A percentile compares a stretch with the other conserved stretches of the same genome.
phyloP scores from a whole-genome alignment of 2,797 vertebrate species.

The Babyrousa celebensis region DNA sequence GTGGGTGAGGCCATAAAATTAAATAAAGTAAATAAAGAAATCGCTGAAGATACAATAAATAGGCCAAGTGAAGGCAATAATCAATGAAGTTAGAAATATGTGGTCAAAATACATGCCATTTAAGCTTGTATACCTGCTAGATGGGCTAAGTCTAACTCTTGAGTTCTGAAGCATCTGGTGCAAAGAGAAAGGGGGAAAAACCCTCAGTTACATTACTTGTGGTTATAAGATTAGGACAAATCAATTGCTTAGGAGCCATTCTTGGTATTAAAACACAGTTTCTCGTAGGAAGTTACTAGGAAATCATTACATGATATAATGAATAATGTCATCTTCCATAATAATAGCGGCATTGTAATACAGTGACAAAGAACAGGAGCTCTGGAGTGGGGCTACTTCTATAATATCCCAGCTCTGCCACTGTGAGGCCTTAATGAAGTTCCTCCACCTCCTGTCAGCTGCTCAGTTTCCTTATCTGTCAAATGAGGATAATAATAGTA shows the following conservation, averaged over 20 bases:
- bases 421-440: not conserved
- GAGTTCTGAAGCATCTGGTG: not conserved
- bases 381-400: not conserved
- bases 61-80: not conserved
- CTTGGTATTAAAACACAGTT: constrained; percentile 55
- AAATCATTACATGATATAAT: not conserved
- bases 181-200: not conserved
- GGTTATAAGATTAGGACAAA: not conserved
- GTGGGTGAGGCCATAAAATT: too few species aligned
- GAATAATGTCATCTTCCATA: not conserved
- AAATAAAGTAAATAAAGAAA: constrained; percentile 52
- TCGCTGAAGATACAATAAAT: constrained; percentile 22
- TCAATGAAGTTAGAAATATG: constrained; percentile 45
- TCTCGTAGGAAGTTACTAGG: constrained; percentile 3
- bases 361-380: not conserved
- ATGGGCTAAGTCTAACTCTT: not conserved
- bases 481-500: not conserved
- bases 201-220: not conserved
- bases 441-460: not conserved
- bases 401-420: not conserved
- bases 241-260: not conserved
- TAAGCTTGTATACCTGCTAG: not conserved
- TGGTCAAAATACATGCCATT: not conserved
- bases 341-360: not conserved
- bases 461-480: not conserved